Evolutionary conservation across 2,113 vertebrate genomes (phyloP), one percentile per base, ranked within the genome.

Genomic region (Prinia subflava): DNA sequence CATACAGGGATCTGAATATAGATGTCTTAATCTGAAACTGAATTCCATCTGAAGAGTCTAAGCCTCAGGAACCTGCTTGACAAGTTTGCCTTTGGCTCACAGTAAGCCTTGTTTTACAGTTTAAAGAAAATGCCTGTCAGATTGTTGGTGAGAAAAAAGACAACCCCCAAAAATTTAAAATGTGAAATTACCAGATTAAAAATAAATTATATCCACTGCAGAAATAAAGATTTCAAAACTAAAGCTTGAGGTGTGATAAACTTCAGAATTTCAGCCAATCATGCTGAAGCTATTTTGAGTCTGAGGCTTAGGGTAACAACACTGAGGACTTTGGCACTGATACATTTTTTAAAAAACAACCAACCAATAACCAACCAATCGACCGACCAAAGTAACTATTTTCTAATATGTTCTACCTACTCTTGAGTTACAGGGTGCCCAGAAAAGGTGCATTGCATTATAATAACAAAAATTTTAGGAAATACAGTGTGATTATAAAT

Each of bases 301-400:
- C 46, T 67, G 2, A 6, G n/a, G 24, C 27, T 42, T 74, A 24
- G 15, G 8, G 53, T 73, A 60, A 31, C 13, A 49, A 5, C 9
- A 47, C 14, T 52, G 35, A 62, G 67, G 50, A 56, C 14, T 62
- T 53, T 12, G 8, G 9, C 14, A 60, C 8, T 17, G 30, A 37
- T n/a, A 8, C 1, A 10, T 21, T 25, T 42, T 68, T 76, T 33
- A 2, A 24, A 76, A 74, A 42, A 13, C 3, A 4, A n/a, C 2
- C 14, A 56, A 13, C 2, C 13, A 31, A n/a, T 2, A 57, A 13
- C 2, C 13, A 31, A n/a, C 2, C 14, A 57, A 13, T 2, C 13
- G 60, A 65, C 1, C 9, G 49, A 62, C 23, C 11, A 24, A 56
- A 71, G 8, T 16, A 71, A 27, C 18, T 80, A 10, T 56, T 81